These are phyloP conservation scores for Tetragnatha versicolor DNA, from an alignment of 1,140 invertebrate genomes.

Conservation along the genomic window DNA sequence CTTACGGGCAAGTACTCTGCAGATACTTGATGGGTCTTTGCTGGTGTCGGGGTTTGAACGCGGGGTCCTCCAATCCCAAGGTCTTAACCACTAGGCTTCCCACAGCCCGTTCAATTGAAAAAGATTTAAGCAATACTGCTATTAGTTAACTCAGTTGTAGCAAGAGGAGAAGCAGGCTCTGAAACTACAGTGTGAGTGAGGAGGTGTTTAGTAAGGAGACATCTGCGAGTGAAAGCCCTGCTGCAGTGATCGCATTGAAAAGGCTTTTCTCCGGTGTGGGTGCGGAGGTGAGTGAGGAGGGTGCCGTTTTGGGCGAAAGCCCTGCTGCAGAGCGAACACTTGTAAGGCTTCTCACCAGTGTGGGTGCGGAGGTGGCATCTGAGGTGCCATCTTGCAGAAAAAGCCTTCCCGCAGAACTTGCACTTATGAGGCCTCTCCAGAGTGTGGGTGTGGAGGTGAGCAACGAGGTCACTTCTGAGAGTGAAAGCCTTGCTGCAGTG, in stretches of 20 bases:
- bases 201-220: neutral
- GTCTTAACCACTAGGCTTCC: too few species aligned
- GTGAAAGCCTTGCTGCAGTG: slow-evolving; percentile 1
- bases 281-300: neutral
- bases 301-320: neutral
- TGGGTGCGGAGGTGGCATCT: slow-evolving; percentile 97
- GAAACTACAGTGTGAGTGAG: slow-evolving; percentile 4
- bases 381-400: slow-evolving; percentile 96
- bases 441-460: neutral
- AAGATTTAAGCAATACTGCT: too few species aligned
- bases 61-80: too few species aligned
- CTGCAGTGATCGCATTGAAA: slow-evolving; percentile 20
- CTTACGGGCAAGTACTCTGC: too few species aligned
- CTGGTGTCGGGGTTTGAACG: too few species aligned
- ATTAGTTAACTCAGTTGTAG: too few species aligned
- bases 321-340: slow-evolving; percentile 59
- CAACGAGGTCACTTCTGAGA: neutral
- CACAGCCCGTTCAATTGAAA: too few species aligned
- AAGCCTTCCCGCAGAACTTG: slow-evolving; percentile 87
- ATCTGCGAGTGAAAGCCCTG: neutral
- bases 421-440: neutral
- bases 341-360: slow-evolving; percentile 97
- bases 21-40: too few species aligned
- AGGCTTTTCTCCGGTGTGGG: slow-evolving; percentile 37
- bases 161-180: too few species aligned